phyloP scores from a whole-genome alignment of 2,113 vertebrate genomes.

The Neodontobutis hainanensis region DNA sequence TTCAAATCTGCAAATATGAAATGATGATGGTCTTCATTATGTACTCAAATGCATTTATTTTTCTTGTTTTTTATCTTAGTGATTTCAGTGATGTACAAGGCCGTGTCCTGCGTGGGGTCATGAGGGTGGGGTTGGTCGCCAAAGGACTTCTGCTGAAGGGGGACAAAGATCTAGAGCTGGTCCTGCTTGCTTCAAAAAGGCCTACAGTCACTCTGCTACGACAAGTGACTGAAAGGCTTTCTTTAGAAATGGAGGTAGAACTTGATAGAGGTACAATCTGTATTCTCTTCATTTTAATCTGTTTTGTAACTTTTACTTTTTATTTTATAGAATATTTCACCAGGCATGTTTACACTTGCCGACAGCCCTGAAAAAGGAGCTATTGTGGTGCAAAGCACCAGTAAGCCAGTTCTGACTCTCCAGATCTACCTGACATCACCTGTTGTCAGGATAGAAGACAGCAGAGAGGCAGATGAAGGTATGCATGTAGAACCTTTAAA shows the following conservation, averaged over 20 bases:
- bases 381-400: conserved; percentile 85
- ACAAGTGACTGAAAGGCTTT: conserved; percentile 87
- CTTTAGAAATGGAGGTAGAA: conserved; percentile 85
- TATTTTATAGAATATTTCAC: conserved; percentile 79
- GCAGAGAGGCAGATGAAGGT: conserved; percentile 87
- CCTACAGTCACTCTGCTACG: conserved; percentile 87
- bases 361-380: conserved; percentile 83
- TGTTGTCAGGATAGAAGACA: conserved; percentile 83
- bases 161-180: conserved; percentile 91
- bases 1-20: neutral
- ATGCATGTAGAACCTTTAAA: conserved; percentile 47
- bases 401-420: conserved; percentile 83
- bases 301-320: neutral
- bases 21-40: neutral
- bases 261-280: neutral
- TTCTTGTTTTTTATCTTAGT: conserved; percentile 7
- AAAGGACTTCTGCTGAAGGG: conserved; percentile 95
- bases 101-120: conserved; percentile 87
- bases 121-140: conserved; percentile 92
- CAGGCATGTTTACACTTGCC: conserved; percentile 87
- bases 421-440: conserved; percentile 93
- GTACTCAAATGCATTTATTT: neutral
- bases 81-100: conserved; percentile 13
- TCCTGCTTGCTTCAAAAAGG: conserved; percentile 89
- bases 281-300: neutral